Base-by-base conservation (phyloP, 2,797 vertebrate genomes). In the Bradypodion pumilum region DNA sequence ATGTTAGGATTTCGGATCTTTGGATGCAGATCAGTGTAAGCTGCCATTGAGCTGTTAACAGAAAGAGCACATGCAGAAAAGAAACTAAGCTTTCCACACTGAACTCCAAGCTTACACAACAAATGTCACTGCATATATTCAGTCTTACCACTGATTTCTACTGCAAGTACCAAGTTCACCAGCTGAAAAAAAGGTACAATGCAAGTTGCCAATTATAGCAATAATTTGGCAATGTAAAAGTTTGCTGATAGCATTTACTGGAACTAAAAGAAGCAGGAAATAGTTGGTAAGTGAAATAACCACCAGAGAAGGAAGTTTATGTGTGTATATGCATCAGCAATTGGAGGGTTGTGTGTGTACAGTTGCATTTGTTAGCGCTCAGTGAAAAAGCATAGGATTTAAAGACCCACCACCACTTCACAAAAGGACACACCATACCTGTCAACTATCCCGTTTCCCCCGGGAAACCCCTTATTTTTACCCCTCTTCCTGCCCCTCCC, bases 101-200 rank as follows among this genome's bases (percentile, higher is more conserved):
- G 7, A 19, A 59, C 40, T 85, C 32, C 59, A 82, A 90, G 86
- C 78, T 85, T 91, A 76, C 89, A 42, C 83, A 89, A 84, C 83
- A 46, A 0, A 88, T 80, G 91, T 81, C 81, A 65, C 87, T 88
- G 8, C 81, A 87, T 85, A 92, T 65, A 78, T 82, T 92, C 73
- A 81, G 84, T 88, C 92, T 95, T 90, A 94, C 91, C 91, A 80
- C 0, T 25, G 85, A 86, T 83, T 60, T 87, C 91, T 56, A 89
- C 81, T 83, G 73, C 89, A 91, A 75, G 89, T 87, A 89, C 89
- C 90, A 95, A 90, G 85, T 76, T 91, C 86, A 92, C 89, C 93
- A 89, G 90, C 89, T 90, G 85, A 89, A 88, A 88, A 86, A 81
- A 91, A 87, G 79, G 90, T 70, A 92, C 84, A 62, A 52, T 46